A percentile compares a stretch with the other conserved stretches of the same genome.
phyloP scores from a whole-genome alignment of 2,888 invertebrate species.

The Rhimphoctona megacephalus region DNA sequence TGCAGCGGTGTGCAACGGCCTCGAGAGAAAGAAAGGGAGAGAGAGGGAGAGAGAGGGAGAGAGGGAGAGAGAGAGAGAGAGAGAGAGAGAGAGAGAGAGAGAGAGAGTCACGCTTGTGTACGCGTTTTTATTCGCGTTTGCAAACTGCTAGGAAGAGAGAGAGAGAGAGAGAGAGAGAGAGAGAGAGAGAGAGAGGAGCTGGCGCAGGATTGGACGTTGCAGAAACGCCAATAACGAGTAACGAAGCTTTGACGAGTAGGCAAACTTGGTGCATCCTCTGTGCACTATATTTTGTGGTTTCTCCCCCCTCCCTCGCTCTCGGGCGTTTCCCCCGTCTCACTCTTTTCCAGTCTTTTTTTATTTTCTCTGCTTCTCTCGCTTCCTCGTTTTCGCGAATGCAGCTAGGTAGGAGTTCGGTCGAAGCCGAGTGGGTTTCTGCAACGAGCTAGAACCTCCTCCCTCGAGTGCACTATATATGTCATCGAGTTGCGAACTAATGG shows the following conservation, averaged over 20 bases:
- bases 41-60: conserved; percentile 60
- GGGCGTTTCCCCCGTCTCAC: background rate
- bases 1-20: conserved; percentile 69
- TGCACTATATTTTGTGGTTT: conserved; percentile 16
- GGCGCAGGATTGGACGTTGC: conserved; percentile 72
- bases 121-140: conserved; percentile 75
- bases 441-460: conserved; percentile 28
- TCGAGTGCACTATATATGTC: background rate
- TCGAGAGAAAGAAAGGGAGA: conserved; percentile 53
- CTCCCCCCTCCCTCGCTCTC: conserved; percentile 21
- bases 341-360: background rate
- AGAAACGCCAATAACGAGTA: conserved; percentile 58
- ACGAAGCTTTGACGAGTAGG: conserved; percentile 70
- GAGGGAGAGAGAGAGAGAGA: conserved; percentile 58
- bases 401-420: conserved; percentile 1
- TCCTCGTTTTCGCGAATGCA: conserved; percentile 20
- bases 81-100: conserved; percentile 16
- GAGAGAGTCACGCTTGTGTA: conserved; percentile 62
- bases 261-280: conserved; percentile 79
- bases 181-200: conserved; percentile 62
- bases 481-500: conserved; percentile 57
- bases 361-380: background rate
- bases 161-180: conserved; percentile 24
- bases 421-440: conserved; percentile 50
- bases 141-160: conserved; percentile 14